Evolutionary conservation across 2,888 invertebrate species (phyloP).

Genomic region (Pachycephus smyrnensis): DNA sequence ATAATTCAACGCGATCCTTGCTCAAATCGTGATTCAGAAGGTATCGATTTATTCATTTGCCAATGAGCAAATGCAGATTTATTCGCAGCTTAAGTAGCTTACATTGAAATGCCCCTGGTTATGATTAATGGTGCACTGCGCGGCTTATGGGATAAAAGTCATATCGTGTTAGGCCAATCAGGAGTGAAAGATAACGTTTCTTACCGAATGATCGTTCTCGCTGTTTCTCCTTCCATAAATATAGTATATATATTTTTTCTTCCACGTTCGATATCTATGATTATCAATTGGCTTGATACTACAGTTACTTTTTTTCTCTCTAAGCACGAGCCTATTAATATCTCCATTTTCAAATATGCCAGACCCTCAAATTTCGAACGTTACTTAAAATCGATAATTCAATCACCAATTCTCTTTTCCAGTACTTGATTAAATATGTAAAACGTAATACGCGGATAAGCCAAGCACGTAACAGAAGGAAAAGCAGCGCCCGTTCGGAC

Average conservation of each 20-base stretch:
- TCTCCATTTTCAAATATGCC: background rate
- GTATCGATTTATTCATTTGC: background rate
- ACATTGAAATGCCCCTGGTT: constrained; percentile 3
- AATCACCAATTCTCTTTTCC: too few relatives aligned
- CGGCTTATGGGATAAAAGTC: constrained; percentile 1
- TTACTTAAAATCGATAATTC: background rate
- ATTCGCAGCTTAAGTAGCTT: constrained; percentile 5
- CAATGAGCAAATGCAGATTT: constrained; percentile 3
- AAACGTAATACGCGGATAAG: background rate
- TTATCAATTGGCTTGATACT: too few relatives aligned
- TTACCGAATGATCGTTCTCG: background rate
- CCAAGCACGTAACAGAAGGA: background rate
- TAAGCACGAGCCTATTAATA: background rate
- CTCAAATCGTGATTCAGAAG: background rate
- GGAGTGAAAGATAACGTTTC: background rate
- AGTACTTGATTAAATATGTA: background rate
- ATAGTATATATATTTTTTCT: too few relatives aligned
- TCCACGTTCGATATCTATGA: background rate
- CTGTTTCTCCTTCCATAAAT: background rate
- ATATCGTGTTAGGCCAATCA: constrained; percentile 1
- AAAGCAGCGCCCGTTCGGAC: background rate
- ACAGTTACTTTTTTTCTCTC: too few relatives aligned
- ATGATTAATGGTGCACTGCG: background rate
- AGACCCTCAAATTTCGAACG: background rate
- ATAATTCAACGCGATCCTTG: background rate